Evolutionary conservation across 2,797 vertebrate genomes (phyloP).

Genomic region (Xiphorhynchus erythropygius): DNA sequence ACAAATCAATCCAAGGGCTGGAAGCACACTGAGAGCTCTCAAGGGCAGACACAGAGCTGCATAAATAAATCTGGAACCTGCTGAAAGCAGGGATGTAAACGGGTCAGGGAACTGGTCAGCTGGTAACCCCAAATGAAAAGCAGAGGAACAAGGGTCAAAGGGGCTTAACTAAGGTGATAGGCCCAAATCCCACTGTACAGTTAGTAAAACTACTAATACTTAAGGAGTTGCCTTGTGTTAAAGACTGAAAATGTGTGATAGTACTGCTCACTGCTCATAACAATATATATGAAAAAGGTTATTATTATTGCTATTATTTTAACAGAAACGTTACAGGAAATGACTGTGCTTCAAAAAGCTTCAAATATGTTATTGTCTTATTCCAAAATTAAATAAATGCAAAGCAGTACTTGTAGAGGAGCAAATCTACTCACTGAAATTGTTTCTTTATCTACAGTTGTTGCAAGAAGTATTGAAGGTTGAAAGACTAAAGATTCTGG

Average conservation of each 20-base stretch:
- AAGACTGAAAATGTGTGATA: not conserved
- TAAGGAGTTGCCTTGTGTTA: not conserved
- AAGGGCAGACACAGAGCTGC: not conserved
- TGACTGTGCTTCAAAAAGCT: not conserved
- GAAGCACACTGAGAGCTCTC: not conserved
- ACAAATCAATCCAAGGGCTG: not conserved
- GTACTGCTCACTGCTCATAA: not conserved
- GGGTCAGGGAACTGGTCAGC: not conserved
- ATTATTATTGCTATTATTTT: no score
- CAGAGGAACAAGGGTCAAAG: not conserved
- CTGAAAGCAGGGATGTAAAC: not conserved
- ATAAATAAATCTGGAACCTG: not conserved
- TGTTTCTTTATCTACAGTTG: not conserved
- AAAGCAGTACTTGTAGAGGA: not conserved
- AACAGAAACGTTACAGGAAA: not conserved
- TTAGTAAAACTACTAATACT: not conserved
- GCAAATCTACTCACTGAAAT: not conserved
- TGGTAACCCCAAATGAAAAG: not conserved
- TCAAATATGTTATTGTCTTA: not conserved
- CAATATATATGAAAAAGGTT: not conserved
- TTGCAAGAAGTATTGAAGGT: not conserved
- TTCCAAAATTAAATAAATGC: not conserved
- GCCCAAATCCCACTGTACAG: not conserved
- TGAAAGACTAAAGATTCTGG: slow-evolving; percentile 20
- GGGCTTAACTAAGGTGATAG: not conserved